These are phyloP conservation scores for Gambusia holbrooki DNA, from an alignment of 2,113 vertebrate genomes.

Conservation along the genomic window DNA sequence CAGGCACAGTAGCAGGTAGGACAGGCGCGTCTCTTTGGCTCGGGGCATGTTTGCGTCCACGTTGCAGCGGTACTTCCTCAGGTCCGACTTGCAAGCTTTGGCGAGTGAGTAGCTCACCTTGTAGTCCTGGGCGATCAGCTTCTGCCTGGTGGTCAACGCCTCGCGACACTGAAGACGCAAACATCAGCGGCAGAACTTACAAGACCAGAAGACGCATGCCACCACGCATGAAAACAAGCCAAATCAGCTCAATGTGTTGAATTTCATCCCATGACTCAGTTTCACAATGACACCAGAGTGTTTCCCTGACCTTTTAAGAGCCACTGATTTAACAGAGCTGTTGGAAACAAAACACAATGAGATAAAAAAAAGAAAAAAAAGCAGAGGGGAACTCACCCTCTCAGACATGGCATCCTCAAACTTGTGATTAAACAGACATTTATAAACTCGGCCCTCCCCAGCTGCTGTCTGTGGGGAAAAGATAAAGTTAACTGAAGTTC, in stretches of 20 bases:
- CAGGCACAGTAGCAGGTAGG: slow-evolving; percentile 93
- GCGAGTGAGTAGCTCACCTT: slow-evolving; percentile 96
- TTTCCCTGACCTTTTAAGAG: neutral
- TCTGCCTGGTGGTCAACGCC: slow-evolving; percentile 93
- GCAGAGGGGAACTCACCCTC: slow-evolving; percentile 32
- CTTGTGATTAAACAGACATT: slow-evolving; percentile 98
- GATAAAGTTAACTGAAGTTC: neutral
- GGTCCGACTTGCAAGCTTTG: slow-evolving; percentile 93
- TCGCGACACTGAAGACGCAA: slow-evolving; percentile 86
- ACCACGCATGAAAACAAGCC: neutral
- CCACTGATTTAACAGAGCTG: neutral
- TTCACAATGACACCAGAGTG: neutral
- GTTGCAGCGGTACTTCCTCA: slow-evolving; percentile 94
- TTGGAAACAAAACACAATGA: neutral
- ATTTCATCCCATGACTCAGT: no score
- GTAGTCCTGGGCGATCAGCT: slow-evolving; percentile 96
- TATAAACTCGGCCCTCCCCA: slow-evolving; percentile 96
- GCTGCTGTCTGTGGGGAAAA: slow-evolving; percentile 81
- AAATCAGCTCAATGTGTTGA: neutral
- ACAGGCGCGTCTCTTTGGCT: slow-evolving; percentile 92
- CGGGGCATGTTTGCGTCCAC: slow-evolving; percentile 92
- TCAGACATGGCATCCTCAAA: slow-evolving; percentile 98
- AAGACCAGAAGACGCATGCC: neutral
- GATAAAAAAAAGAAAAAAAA: neutral
- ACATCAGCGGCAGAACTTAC: neutral